Evolutionary conservation across 2,888 invertebrate genomes (phyloP), one percentile per base, ranked within the genome.

Genomic region (Drosophila cognata): DNA sequence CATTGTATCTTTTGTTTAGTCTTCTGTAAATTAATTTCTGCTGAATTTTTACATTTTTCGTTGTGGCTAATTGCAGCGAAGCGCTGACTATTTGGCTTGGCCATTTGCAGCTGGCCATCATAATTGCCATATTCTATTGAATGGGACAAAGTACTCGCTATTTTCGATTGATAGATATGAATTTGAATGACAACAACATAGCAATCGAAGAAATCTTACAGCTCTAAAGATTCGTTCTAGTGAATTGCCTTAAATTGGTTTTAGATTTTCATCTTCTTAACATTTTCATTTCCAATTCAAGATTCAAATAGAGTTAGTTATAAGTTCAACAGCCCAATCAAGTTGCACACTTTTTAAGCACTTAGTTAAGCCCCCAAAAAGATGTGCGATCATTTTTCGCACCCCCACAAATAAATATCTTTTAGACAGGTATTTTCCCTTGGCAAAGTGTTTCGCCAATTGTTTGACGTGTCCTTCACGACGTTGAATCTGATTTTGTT

Each of bases 381-480:
- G 31, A 52, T 55, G 55, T 16, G 46, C 31, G 77, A 84, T 82
- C 80, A 75, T 70, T 66, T 84, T 82, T 80, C 73, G 48, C 83
- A 73, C 81, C 88, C 81, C 88, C 85, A 69, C 85, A 61, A 71
- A 65, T 31, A 74, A 55, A 53, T 33, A 38, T 41, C 43, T 59
- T 41, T 38, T 25, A 59, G 67, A 65, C 72, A 84, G 84, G 77
- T 74, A 84, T 84, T 81, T 80, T 50, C 58, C n/a, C 56, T 68
- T 77, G 77, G 73, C 77, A 77, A 67, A 67, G 50, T 58, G 61
- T 41, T 55, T 58, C 48, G 52, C 16, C 74, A 74, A 81, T 81
- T 86, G 76, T 80, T 84, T 82, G 69, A 76, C 71, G 77, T 91
- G 91, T 88, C 91, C 91, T 91, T 91, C 90, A 89, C 74, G 74